These are phyloP conservation scores for Xestia c-nigrum DNA, from an alignment of 2,888 invertebrate genomes.

Conservation along the genomic window DNA sequence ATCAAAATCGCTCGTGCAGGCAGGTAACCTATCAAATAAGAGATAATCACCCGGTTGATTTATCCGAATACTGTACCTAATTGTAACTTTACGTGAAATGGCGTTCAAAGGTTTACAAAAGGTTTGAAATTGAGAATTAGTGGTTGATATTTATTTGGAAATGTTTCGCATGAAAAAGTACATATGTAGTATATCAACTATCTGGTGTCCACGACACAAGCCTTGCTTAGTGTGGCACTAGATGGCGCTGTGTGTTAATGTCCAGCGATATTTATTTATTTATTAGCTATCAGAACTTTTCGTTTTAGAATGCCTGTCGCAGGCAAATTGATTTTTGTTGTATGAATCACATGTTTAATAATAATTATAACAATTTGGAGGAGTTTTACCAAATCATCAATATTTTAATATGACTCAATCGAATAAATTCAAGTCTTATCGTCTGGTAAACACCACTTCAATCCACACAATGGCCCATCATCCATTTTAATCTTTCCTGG, in stretches of 20 bases:
- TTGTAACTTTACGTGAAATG: conserved; percentile 33
- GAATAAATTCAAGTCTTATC: neutral
- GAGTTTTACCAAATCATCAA: neutral
- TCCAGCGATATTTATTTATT: too few species aligned
- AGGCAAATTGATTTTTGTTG: neutral
- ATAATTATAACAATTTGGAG: neutral
- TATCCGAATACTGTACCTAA: conserved; percentile 17
- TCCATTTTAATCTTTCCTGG: conserved; percentile 51
- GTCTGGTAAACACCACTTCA: neutral
- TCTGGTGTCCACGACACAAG: too few species aligned
- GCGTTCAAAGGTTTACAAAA: conserved; percentile 1
- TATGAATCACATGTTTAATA: neutral
- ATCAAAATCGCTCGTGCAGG: conserved; percentile 29
- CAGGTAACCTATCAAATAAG: conserved; percentile 15
- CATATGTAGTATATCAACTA: too few species aligned
- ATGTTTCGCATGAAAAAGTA: neutral
- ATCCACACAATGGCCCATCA: conserved; percentile 35
- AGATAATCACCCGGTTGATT: conserved; percentile 30
- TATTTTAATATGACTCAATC: neutral
- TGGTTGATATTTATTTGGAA: conserved; percentile 7
- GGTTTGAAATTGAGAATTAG: conserved; percentile 2
- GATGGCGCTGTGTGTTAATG: too few species aligned
- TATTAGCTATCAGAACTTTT: neutral
- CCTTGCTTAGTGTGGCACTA: too few species aligned
- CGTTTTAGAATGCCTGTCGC: neutral